phyloP scores from a whole-genome alignment of 2,888 invertebrate genomes.

The Tenthredo amoena region DNA sequence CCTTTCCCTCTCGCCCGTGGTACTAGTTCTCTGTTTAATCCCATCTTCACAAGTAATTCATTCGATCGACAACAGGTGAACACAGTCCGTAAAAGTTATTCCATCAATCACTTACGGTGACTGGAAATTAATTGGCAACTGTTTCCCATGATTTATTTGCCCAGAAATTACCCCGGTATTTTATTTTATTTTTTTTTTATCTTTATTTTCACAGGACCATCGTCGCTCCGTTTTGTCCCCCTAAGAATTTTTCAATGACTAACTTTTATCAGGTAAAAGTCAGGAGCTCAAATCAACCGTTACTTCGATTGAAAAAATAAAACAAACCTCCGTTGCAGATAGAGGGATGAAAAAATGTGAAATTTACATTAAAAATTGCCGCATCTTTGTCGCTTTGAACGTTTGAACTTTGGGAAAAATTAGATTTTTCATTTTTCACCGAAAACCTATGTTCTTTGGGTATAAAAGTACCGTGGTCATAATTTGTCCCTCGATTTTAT shows the following conservation, averaged over 20 bases:
- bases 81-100: conserved; percentile 39
- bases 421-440: no score
- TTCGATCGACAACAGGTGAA: conserved; percentile 43
- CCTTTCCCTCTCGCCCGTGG: no score
- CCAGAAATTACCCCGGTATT: not conserved
- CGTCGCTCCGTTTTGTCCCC: not conserved
- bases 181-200: not conserved
- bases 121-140: conserved; percentile 38
- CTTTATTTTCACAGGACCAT: not conserved
- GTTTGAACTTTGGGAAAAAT: no score
- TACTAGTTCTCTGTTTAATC: not conserved
- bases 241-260: not conserved
- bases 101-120: conserved; percentile 36
- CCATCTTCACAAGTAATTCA: conserved; percentile 13
- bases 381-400: no score
- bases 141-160: conserved; percentile 40
- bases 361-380: not conserved
- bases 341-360: not conserved
- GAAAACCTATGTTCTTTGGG: no score
- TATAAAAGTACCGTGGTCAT: no score
- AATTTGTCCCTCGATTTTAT: no score
- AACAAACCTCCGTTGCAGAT: no score
- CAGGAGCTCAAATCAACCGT: not conserved
- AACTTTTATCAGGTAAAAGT: not conserved
- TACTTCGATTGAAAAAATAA: not conserved